These are phyloP conservation scores for Anthrax anthrax DNA, from an alignment of 2,888 invertebrate genomes.

Conservation along the genomic window DNA sequence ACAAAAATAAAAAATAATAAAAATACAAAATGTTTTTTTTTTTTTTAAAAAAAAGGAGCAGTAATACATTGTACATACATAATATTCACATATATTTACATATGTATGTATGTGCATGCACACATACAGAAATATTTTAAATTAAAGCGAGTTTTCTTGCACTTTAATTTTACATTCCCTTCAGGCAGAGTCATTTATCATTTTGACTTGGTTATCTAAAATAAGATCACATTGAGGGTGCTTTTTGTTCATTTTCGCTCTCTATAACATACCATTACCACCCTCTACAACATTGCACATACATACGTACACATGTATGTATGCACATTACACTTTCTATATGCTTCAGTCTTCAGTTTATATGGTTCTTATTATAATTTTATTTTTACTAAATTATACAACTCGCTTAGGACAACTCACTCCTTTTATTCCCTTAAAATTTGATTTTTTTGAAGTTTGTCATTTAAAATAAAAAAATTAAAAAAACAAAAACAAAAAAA, in stretches of 20 bases:
- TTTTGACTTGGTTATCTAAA: constrained; percentile 14
- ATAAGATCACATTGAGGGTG: constrained; percentile 13
- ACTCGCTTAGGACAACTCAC: background rate
- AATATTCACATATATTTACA: too few species aligned
- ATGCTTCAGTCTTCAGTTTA: too few species aligned
- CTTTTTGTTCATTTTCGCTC: constrained; percentile 1
- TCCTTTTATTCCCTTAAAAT: background rate
- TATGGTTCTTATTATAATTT: too few species aligned
- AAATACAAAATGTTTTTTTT: too few species aligned
- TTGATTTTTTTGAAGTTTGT: background rate
- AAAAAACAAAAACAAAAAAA: background rate
- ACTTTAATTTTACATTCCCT: constrained; percentile 15
- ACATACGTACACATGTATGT: too few species aligned
- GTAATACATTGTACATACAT: too few species aligned
- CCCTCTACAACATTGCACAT: background rate
- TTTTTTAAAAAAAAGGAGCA: too few species aligned
- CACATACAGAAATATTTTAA: constrained; percentile 12
- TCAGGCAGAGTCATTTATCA: constrained; percentile 14
- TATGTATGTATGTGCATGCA: too few species aligned
- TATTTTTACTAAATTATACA: background rate
- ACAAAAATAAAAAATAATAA: too few species aligned
- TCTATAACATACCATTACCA: background rate
- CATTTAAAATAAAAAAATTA: background rate
- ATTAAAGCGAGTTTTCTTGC: constrained; percentile 13
- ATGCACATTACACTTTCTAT: too few species aligned